These are phyloP conservation scores for Hemitrygon akajei DNA, from an alignment of 2,797 vertebrate genomes.

Conservation along the genomic window DNA sequence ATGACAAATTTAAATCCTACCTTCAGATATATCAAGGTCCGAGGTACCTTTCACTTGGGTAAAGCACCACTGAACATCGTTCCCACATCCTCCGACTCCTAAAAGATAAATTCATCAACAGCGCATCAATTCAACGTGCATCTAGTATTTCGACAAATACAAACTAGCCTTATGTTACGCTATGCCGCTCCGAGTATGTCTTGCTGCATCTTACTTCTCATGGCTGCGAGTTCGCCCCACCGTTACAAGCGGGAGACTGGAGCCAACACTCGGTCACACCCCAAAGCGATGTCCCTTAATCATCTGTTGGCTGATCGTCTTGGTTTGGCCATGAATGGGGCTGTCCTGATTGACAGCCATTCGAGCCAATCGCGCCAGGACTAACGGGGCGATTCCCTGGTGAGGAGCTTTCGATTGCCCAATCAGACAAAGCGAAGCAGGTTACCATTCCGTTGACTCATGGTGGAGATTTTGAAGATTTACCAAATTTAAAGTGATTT, in stretches of 20 bases:
- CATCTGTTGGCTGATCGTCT: background rate
- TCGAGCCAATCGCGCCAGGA: background rate
- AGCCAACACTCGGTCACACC: background rate
- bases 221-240: slow-evolving; percentile 1
- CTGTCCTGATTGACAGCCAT: background rate
- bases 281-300: background rate
- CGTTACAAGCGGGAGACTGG: background rate
- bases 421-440: background rate
- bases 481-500: slow-evolving; percentile 18
- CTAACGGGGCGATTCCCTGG: background rate
- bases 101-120: background rate
- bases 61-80: slow-evolving; percentile 31
- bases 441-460: background rate
- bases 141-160: too few relatives aligned
- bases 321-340: background rate
- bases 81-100: slow-evolving; percentile 25
- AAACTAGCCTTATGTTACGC: background rate
- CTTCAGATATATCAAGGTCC: slow-evolving; percentile 35
- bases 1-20: background rate
- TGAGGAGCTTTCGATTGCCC: background rate
- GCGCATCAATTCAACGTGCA: background rate
- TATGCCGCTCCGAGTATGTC: background rate
- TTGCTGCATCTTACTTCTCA: slow-evolving; percentile 18
- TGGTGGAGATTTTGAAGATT: background rate
- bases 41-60: slow-evolving; percentile 34